Evolutionary conservation across 2,888 invertebrate genomes (phyloP).

Genomic region (Harpalus rufipes): DNA sequence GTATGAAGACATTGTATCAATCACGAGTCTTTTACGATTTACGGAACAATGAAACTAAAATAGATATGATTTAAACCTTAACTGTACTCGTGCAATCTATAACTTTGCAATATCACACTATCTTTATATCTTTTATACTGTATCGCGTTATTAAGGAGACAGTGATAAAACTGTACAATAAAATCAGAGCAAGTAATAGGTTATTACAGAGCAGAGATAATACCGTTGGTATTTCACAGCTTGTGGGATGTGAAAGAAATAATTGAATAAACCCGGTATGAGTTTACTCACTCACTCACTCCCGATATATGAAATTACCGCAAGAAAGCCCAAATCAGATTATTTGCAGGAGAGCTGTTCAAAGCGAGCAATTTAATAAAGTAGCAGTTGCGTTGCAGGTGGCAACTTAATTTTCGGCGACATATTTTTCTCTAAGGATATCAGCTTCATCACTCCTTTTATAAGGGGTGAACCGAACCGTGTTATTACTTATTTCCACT

Average conservation of each 20-base stretch:
- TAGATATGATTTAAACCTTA: too few species aligned
- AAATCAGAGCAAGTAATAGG: too few species aligned
- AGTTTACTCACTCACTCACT: neutral
- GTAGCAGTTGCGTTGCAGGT: conserved; percentile 38
- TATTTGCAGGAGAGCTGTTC: conserved; percentile 4
- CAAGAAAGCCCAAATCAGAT: conserved; percentile 18
- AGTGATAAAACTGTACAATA: too few species aligned
- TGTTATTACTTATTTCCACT: conserved; percentile 45
- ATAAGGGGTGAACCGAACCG: conserved; percentile 42
- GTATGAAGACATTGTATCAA: too few species aligned
- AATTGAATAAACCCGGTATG: neutral
- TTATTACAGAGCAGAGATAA: too few species aligned
- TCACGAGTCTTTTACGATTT: too few species aligned
- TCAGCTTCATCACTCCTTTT: conserved; percentile 27
- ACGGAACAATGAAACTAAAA: too few species aligned
- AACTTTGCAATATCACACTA: too few species aligned
- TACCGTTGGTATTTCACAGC: too few species aligned
- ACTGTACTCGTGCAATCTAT: too few species aligned
- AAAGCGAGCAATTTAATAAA: conserved; percentile 47
- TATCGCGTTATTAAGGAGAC: too few species aligned
- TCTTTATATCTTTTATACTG: too few species aligned
- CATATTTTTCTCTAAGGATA: conserved; percentile 47
- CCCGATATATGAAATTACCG: conserved; percentile 18
- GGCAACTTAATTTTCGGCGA: conserved; percentile 48
- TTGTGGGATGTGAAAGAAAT: neutral